Percentiles rank a stretch among this genome's conserved stretches.
Conservation (phyloP, 2,888 invertebrate species). For the Hydrotaea diabolus region DNA sequence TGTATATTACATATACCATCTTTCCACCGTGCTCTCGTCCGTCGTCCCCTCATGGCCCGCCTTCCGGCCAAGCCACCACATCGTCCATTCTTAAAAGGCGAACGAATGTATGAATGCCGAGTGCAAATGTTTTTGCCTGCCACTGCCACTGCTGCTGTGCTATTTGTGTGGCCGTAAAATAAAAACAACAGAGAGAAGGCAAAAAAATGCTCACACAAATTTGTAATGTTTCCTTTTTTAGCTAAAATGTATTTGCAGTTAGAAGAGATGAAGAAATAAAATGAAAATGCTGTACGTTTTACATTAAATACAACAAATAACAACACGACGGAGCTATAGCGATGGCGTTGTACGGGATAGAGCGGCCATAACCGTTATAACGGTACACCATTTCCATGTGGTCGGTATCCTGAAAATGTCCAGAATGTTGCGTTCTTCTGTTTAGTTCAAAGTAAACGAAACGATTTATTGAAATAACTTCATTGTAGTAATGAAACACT, state of each 20-base stretch:
- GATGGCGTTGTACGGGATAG: neutral
- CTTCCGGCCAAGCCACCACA: neutral
- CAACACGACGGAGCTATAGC: conserved; percentile 8
- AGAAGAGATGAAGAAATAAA: conserved; percentile 57
- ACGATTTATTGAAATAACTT: no score
- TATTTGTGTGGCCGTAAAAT: conserved; percentile 22
- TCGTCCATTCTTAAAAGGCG: neutral
- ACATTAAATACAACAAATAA: conserved; percentile 55
- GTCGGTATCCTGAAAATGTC: no score
- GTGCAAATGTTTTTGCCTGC: conserved; percentile 25
- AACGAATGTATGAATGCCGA: neutral
- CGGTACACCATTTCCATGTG: conserved; percentile 46
- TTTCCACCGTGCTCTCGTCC: neutral
- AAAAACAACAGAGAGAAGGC: neutral
- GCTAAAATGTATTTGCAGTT: conserved; percentile 51
- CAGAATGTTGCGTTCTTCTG: no score
- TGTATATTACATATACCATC: neutral
- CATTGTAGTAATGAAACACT: no score
- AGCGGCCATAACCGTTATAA: neutral
- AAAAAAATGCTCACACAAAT: conserved; percentile 38
- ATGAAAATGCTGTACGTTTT: conserved; percentile 58
- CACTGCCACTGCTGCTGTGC: neutral
- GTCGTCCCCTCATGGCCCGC: neutral
- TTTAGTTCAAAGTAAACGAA: no score
- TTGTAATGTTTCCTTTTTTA: conserved; percentile 28